Base-by-base conservation (phyloP, 2,113 vertebrate genomes). In the Takifugu bimaculatus region DNA sequence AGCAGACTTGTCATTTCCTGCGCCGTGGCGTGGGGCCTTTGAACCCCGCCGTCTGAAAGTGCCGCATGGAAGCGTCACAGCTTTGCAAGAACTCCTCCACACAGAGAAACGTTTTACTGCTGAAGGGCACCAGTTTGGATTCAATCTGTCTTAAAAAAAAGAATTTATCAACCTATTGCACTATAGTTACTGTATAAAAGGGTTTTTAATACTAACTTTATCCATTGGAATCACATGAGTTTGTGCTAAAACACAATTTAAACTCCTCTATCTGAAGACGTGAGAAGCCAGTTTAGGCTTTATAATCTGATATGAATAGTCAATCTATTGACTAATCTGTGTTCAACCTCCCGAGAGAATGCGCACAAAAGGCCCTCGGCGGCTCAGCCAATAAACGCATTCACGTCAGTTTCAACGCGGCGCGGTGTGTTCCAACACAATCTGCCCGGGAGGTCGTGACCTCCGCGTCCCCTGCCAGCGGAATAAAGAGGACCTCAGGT, bases 401-500 rank as follows among this genome's bases (percentile, higher is more conserved):
- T 82, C 77, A 80, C 82, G 71, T 61, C 63, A 29, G 75, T 84
- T 82, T 88, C 84, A 83, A 85, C 83, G 78, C 81, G 59, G 70
- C 49, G 26, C 57, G 13, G 57, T 70, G 15, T 81, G 72, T 84
- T 73, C 82, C 79, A 69, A 61, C 82, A 87, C 91, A 89, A 91
- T 85, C 75, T 87, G 87, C 91, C 91, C 91, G 81, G 85, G 85
- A 92, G 91, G 92, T 92, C 82, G 83, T 76, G 89, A 93, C 84
- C 89, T 91, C 90, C 87, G 86, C 90, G 83, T 92, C 90, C 92
- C 84, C 90, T 65, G 80, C 75, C 75, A 61, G 81, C 51, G 68
- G 93, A 90, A 95, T 95, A 97, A 94, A 97, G 94, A 93, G 93
- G 81, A 82, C 77, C 85, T 82, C 72, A 82, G 86, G 86, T 75